Percentiles rank a stretch among this genome's conserved stretches.
Evolutionary conservation across 1,140 invertebrate species (phyloP).

Genomic region (Sycophaga agraensis): DNA sequence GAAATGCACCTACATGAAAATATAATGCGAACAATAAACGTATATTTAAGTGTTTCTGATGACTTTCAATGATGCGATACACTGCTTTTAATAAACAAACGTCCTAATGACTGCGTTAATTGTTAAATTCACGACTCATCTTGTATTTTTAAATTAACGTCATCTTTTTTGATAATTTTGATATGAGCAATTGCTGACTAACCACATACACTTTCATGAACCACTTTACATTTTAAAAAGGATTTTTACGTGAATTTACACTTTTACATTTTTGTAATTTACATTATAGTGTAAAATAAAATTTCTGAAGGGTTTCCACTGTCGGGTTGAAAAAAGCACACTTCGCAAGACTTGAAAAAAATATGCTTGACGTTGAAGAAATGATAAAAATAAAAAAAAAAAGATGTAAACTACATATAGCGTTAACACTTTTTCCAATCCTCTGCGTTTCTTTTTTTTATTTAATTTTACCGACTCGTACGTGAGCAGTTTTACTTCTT

Average conservation of each 20-base stretch:
- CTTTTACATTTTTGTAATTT: constrained; percentile 23
- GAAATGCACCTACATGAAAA: too few relatives aligned
- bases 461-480: not conserved
- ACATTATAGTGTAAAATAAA: not conserved
- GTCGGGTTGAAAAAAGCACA: constrained; percentile 25
- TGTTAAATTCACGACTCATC: not conserved
- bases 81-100: not conserved
- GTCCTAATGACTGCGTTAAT: not conserved
- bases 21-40: too few relatives aligned
- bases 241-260: constrained; percentile 19
- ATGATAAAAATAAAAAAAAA: constrained; percentile 6
- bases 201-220: not conserved
- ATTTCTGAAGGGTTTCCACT: not conserved
- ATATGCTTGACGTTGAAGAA: constrained; percentile 38
- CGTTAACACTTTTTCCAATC: constrained; percentile 20
- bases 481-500: not conserved
- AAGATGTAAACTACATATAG: constrained; percentile 26
- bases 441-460: not conserved
- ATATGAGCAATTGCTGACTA: not conserved
- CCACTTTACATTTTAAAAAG: too few relatives aligned
- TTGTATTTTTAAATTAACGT: not conserved
- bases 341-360: constrained; percentile 34
- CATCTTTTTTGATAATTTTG: constrained; percentile 8
- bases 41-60: too few relatives aligned
- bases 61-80: too few relatives aligned